These are phyloP conservation scores for Eurystomus gularis DNA, from an alignment of 2,113 vertebrate species.

Conservation along the genomic window DNA sequence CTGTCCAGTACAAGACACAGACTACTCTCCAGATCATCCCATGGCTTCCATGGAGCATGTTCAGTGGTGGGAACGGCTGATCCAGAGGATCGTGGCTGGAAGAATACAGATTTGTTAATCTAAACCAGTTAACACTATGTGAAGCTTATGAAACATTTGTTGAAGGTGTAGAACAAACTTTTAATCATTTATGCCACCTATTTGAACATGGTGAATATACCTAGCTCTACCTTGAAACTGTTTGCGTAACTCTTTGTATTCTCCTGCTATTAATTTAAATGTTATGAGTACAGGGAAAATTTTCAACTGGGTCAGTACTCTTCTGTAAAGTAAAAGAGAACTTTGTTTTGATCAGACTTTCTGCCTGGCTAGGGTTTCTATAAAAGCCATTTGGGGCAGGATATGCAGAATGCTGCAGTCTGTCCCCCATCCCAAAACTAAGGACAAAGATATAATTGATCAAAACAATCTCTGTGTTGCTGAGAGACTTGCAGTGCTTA, in stretches of 20 bases:
- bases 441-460: neutral
- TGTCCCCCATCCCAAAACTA: neutral
- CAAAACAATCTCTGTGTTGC: neutral
- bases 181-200: rapidly evolving
- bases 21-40: neutral
- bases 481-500: neutral
- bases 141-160: neutral
- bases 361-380: neutral
- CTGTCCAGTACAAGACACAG: neutral
- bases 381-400: neutral
- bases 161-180: neutral
- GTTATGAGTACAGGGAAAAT: neutral
- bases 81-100: neutral
- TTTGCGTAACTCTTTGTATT: neutral
- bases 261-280: neutral
- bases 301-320: neutral
- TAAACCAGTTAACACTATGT: neutral
- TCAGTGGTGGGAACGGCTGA: neutral
- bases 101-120: neutral
- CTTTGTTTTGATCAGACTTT: neutral
- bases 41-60: neutral
- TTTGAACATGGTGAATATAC: neutral
- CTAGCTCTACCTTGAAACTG: neutral
- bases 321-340: neutral
- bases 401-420: neutral